These are phyloP conservation scores for Tamandua tetradactyla DNA, from an alignment of 2,797 vertebrate genomes.

Conservation along the genomic window DNA sequence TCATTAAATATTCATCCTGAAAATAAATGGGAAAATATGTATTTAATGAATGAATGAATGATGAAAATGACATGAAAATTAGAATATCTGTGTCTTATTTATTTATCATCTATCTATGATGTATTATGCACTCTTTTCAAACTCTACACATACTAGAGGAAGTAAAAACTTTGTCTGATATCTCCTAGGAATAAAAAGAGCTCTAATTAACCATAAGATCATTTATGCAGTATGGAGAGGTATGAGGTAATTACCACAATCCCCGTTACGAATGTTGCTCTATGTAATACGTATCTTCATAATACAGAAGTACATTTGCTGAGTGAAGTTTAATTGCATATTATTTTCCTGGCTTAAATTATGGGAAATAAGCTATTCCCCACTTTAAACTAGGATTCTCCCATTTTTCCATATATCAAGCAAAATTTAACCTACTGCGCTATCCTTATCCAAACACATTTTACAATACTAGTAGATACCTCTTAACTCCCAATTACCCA, in stretches of 20 bases:
- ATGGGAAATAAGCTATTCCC: neutral
- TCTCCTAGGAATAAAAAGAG: neutral
- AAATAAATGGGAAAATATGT: neutral
- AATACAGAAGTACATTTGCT: neutral
- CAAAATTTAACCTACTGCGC: neutral
- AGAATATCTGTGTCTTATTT: neutral
- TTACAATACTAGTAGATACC: neutral
- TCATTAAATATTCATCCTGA: neutral
- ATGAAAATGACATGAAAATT: neutral
- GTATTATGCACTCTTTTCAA: neutral
- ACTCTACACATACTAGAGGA: neutral
- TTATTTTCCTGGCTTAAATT: neutral
- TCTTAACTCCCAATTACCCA: neutral
- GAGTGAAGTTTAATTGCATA: neutral
- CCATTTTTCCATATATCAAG: neutral
- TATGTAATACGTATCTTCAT: neutral
- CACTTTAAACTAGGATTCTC: neutral
- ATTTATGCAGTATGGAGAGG: neutral
- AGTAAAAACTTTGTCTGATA: neutral
- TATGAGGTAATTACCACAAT: conserved; percentile 3
- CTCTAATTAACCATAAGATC: neutral
- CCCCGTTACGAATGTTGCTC: neutral
- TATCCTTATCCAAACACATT: neutral
- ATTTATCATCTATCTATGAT: neutral
- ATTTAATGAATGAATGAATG: neutral